Evolutionary conservation across 2,113 vertebrate genomes (phyloP), one percentile per base, ranked within the genome.

Genomic region (Hystrix cristata): DNA sequence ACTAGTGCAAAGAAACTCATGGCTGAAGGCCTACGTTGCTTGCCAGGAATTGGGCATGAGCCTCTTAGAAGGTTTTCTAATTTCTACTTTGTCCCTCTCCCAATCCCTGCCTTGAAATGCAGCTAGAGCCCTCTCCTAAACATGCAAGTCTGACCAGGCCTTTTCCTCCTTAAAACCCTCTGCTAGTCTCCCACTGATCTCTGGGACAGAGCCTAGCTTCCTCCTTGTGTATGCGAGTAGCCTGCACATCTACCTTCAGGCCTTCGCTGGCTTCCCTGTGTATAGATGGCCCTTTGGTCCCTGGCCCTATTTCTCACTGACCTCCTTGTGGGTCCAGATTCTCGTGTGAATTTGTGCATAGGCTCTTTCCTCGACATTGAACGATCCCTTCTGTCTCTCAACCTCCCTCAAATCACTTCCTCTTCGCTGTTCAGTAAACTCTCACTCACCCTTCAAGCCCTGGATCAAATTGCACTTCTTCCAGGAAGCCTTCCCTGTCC

Each of bases 121-220:
- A 46, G 19, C 51, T 4, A 11, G n/a, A 55, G 8, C 1, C 8
- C 1, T 21, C 0, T 1, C 12, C 16, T 53, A 23, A 74, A 48
- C 9, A 8, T 1, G 12, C 3, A 55, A 31, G 34, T 34, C n/a
- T 79, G 21, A n/a, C 12, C 38, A 31, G 38, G 0, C 3, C 13
- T 27, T 80, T 79, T 16, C 2, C 7, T 7, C 25, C 18, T 76
- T 59, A 3, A 51, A 51, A 15, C 10, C 46, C 87, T 53, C n/a
- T 3, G 23, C 38, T 9, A 15, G 34, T 4, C 14, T 9, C 34
- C 16, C 31, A 4, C 7, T 53, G 25, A 55, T 82, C 59, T 86
- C 64, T 19, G 69, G 27, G 27, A 38, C 10, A 60, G 34, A 59
- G 13, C 2, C 4, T 16, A 8, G 6, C 4, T 23, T 59, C 64